Percentiles rank a stretch among this genome's conserved stretches.
Conservation (phyloP, 1,140 invertebrate genomes). For the Meloidogyne floridensis region DNA sequence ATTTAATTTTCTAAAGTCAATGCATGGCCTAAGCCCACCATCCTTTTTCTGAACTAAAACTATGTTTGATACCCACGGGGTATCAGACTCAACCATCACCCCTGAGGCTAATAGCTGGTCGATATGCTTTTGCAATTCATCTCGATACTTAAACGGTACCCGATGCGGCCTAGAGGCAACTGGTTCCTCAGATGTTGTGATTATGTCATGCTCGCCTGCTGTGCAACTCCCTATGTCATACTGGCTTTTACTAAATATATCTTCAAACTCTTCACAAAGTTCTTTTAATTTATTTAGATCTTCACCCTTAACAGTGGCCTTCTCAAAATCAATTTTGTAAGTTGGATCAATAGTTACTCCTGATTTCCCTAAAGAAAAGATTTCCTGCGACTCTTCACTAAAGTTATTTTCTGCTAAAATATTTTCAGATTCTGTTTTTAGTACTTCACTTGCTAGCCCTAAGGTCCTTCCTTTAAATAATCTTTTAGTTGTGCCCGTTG, state of each 20-base stretch:
- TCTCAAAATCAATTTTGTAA: neutral
- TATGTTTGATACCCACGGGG: too few relatives aligned
- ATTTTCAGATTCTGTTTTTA: neutral
- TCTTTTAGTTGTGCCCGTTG: neutral
- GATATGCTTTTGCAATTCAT: conserved; percentile 6
- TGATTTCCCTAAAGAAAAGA: neutral
- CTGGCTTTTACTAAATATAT: conserved; percentile 18
- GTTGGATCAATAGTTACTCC: conserved; percentile 7
- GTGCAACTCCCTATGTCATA: conserved; percentile 28
- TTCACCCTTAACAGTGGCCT: too few relatives aligned
- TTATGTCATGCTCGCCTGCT: neutral
- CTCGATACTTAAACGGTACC: conserved; percentile 2
- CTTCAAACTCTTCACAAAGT: too few relatives aligned
- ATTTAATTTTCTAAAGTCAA: too few relatives aligned
- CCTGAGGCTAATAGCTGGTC: conserved; percentile 5
- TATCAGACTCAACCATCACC: neutral
- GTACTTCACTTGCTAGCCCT: neutral
- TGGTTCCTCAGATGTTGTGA: too few relatives aligned
- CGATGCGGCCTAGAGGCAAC: neutral
- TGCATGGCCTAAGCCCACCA: too few relatives aligned
- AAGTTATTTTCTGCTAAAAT: conserved; percentile 14
- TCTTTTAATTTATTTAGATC: too few relatives aligned
- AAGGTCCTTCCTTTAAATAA: conserved; percentile 4
- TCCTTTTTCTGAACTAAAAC: too few relatives aligned
- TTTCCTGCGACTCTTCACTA: neutral